These are phyloP conservation scores for Noctua janthina DNA, from an alignment of 2,888 invertebrate species.

Conservation along the genomic window DNA sequence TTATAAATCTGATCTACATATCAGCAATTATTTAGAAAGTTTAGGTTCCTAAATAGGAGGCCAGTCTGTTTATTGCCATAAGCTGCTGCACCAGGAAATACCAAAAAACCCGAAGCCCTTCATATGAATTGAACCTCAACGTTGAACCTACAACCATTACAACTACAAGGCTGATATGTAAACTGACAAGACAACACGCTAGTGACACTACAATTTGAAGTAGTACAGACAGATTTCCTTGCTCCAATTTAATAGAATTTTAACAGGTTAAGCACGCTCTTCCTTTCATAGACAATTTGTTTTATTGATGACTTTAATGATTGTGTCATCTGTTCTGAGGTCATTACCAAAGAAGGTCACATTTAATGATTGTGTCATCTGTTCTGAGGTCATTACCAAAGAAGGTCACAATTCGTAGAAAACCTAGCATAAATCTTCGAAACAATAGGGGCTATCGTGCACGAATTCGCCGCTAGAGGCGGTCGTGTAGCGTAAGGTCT, in stretches of 20 bases:
- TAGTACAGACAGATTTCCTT: not conserved
- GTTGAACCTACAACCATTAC: not conserved
- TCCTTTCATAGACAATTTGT: conserved; percentile 24
- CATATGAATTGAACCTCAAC: not conserved
- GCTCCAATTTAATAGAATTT: conserved; percentile 32
- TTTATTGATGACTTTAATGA: conserved; percentile 44
- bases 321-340: not conserved
- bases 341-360: not conserved
- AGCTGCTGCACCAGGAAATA: not conserved
- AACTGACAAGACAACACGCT: conserved; percentile 3
- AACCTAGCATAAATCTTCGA: too few species aligned
- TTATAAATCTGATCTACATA: not conserved
- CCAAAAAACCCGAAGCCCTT: not conserved
- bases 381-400: not conserved
- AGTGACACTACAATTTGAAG: not conserved
- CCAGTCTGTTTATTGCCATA: not conserved
- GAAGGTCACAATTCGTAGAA: not conserved
- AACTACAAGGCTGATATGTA: not conserved
- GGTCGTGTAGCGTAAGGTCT: too few species aligned
- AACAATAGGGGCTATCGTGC: too few species aligned
- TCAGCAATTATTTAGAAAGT: not conserved
- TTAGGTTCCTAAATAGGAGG: not conserved
- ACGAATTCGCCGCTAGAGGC: too few species aligned
- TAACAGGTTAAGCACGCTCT: conserved; percentile 36
- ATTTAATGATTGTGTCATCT: not conserved